These are phyloP conservation scores for Tadarida brasiliensis DNA, from an alignment of 2,797 vertebrate genomes.

Conservation along the genomic window DNA sequence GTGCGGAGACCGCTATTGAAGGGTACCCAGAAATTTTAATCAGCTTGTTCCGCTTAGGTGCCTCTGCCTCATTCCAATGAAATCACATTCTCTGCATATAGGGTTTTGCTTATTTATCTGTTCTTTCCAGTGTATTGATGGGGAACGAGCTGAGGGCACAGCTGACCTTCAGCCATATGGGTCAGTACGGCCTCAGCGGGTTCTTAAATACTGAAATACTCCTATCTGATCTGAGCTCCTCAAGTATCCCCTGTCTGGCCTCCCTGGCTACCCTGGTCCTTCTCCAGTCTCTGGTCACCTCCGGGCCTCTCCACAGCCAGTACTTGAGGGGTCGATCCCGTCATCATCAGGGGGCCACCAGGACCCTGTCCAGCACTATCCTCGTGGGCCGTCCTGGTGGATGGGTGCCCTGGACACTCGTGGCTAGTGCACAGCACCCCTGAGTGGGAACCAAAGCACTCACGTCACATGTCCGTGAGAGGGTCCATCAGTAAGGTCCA, in stretches of 20 bases:
- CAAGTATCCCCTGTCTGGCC: background rate
- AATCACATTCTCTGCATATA: background rate
- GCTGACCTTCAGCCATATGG: background rate
- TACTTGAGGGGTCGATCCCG: background rate
- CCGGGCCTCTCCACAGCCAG: background rate
- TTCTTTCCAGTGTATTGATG: background rate
- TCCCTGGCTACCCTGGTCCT: background rate
- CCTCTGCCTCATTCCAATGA: background rate
- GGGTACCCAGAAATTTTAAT: background rate
- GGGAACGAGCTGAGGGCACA: background rate
- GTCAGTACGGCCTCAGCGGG: too few relatives aligned
- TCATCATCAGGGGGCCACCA: background rate
- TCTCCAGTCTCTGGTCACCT: background rate
- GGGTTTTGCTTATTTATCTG: background rate
- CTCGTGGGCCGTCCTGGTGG: background rate
- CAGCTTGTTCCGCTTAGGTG: background rate
- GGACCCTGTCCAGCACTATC: too few relatives aligned
- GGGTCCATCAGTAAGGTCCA: background rate
- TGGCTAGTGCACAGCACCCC: background rate
- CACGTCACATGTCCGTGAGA: background rate
- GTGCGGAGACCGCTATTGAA: background rate
- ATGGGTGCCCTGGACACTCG: fast-evolving
- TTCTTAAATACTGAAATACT: background rate
- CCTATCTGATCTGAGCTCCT: background rate
- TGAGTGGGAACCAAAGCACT: background rate